Percentiles rank a stretch among this genome's conserved stretches.
These are phyloP conservation scores for Entomyzon cyanotis DNA, from an alignment of 2,113 vertebrate species.

Conservation along the genomic window DNA sequence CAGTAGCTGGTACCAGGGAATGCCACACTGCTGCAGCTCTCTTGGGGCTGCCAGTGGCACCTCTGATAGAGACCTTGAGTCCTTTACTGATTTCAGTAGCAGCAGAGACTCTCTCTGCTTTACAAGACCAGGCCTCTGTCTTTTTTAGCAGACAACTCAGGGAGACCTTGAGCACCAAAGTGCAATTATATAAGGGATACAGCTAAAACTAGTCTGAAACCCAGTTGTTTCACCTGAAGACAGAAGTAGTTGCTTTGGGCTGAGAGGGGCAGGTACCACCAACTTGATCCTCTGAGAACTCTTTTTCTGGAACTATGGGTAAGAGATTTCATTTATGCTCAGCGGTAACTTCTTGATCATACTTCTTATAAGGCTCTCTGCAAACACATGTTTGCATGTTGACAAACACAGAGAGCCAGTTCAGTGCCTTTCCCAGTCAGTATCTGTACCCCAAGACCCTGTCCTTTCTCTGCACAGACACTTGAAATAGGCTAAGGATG, in stretches of 20 bases:
- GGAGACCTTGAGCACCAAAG: not conserved
- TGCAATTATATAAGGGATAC: not conserved
- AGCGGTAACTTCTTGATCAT: not conserved
- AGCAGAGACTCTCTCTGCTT: not conserved
- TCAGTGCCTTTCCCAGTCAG: not conserved
- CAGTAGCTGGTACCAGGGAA: not conserved
- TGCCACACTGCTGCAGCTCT: not conserved
- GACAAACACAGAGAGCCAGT: not conserved
- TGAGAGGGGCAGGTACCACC: not conserved
- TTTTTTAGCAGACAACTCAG: not conserved
- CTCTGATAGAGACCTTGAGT: rapidly evolving
- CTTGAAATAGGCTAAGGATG: not conserved
- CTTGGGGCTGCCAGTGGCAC: not conserved
- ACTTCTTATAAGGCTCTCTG: not conserved
- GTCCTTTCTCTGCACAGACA: not conserved
- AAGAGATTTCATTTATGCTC: not conserved
- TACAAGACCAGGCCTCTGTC: not conserved
- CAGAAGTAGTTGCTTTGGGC: not conserved
- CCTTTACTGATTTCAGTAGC: not conserved
- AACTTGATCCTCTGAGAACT: not conserved
- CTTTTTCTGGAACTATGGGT: not conserved
- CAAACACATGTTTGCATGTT: not conserved
- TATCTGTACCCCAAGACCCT: not conserved
- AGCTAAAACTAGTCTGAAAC: not conserved
- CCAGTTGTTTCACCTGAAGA: not conserved